A percentile compares a stretch with the other conserved stretches of the same genome.
These are phyloP conservation scores for Notamacropus eugenii DNA, from an alignment of 2,797 vertebrate species.

Conservation along the genomic window DNA sequence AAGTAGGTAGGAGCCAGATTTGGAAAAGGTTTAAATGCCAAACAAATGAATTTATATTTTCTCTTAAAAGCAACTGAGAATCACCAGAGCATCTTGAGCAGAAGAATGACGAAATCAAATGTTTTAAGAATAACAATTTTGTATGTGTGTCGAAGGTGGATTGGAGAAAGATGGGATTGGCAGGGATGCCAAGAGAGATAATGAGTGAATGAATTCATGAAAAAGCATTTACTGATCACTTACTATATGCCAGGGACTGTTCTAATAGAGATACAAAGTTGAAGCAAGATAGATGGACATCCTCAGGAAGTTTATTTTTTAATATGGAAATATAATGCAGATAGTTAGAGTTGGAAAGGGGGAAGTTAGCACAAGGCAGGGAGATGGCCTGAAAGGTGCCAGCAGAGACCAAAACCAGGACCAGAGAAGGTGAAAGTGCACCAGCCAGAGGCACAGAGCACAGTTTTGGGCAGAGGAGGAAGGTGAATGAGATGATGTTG, in stretches of 20 bases:
- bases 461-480: not conserved
- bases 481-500: not conserved
- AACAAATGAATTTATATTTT: not conserved
- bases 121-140: not conserved
- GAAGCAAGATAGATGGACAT: not conserved
- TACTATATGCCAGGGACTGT: not conserved
- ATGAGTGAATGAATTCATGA: not conserved
- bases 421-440: not conserved
- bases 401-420: not conserved
- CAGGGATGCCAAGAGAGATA: not conserved
- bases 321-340: not conserved
- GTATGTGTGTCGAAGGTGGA: not conserved
- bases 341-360: not conserved
- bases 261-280: not conserved
- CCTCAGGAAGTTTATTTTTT: not conserved
- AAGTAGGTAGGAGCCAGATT: not conserved
- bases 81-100: not conserved
- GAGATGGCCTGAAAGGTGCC: not conserved
- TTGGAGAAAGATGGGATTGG: not conserved
- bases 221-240: not conserved
- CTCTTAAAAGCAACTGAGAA: not conserved
- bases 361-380: not conserved
- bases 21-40: not conserved
- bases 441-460: not conserved
- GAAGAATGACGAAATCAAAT: not conserved